These are phyloP conservation scores for Cottoperca gobio DNA, from an alignment of 2,797 vertebrate species.

Conservation along the genomic window DNA sequence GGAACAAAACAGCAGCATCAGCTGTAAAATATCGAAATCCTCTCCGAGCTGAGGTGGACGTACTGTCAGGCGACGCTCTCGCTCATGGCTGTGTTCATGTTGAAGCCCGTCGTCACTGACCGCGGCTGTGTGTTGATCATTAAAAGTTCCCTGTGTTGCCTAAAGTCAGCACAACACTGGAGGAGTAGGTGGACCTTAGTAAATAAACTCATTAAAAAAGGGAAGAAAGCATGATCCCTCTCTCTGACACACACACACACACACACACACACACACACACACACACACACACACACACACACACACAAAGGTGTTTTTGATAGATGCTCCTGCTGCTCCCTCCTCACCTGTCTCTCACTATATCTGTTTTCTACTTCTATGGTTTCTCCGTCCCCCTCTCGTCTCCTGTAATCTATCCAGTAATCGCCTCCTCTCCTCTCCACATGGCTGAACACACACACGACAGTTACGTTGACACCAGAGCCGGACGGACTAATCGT, in stretches of 20 bases:
- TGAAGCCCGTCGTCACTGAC: neutral
- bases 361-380: constrained; percentile 7
- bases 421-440: constrained; percentile 31
- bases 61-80: no score
- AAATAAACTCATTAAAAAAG: neutral
- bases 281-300: neutral
- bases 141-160: neutral
- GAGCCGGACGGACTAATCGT: constrained; percentile 26
- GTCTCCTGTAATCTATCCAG: constrained; percentile 21
- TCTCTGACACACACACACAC: neutral
- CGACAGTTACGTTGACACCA: constrained; percentile 35
- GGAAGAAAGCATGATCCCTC: neutral
- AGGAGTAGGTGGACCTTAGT: neutral
- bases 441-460: constrained; percentile 25
- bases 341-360: constrained; percentile 26
- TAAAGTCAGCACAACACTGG: neutral
- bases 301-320: no score
- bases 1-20: constrained; percentile 16
- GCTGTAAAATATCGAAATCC: constrained; percentile 20
- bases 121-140: neutral
- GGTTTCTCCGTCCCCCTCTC: constrained; percentile 2
- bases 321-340: no score
- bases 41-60: no score
- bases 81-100: neutral
- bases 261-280: neutral